phyloP scores from a whole-genome alignment of 2,888 invertebrate genomes.

The Campoletis raptor region DNA sequence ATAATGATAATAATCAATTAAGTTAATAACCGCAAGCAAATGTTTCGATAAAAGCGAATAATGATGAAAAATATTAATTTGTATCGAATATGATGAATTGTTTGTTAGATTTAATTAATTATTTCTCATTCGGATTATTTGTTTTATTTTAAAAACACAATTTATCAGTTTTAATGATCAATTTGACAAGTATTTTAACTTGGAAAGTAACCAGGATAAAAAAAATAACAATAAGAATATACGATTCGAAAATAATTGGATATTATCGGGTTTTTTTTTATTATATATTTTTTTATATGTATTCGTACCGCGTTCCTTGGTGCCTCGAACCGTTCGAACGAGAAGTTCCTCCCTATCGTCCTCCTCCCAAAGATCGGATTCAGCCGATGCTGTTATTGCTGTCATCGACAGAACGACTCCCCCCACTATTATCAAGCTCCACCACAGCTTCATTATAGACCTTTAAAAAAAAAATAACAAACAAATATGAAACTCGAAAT shows the following conservation, averaged over 20 bases:
- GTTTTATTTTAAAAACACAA: neutral
- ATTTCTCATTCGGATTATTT: no score
- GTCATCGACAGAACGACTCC: constrained; percentile 86
- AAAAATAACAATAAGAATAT: neutral
- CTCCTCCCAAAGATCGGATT: constrained; percentile 90
- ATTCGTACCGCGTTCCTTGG: constrained; percentile 89
- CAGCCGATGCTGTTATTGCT: constrained; percentile 86
- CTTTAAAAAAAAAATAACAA: constrained; percentile 46
- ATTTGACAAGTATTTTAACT: neutral
- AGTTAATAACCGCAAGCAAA: neutral
- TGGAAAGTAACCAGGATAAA: neutral
- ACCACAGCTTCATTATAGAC: constrained; percentile 83
- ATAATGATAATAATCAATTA: neutral
- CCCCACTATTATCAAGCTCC: constrained; percentile 82
- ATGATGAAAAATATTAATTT: neutral
- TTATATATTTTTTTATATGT: constrained; percentile 4
- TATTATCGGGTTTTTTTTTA: neutral
- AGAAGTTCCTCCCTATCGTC: constrained; percentile 91
- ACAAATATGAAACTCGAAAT: neutral
- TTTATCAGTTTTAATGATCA: neutral
- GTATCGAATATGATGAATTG: neutral
- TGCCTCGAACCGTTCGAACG: constrained; percentile 92
- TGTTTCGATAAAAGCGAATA: no score
- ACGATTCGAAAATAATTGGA: neutral
- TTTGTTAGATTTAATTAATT: no score